Conservation (phyloP, 1,140 invertebrate species). For the Drosophila aff. region DNA sequence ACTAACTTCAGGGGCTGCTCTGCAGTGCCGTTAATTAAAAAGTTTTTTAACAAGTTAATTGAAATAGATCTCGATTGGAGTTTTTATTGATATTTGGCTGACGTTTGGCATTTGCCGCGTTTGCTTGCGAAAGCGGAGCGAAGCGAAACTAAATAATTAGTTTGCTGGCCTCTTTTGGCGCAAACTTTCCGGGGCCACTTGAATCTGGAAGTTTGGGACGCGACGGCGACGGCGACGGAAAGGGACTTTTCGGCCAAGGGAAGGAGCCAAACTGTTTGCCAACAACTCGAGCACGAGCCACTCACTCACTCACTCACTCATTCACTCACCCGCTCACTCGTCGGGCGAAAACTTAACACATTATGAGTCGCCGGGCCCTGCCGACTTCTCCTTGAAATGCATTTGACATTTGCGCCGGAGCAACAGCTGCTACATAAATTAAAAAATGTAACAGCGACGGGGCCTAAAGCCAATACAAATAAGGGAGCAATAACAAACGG, state of each 20-base stretch:
- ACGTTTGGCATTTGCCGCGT: conserved; percentile 54
- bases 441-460: conserved; percentile 42
- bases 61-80: conserved; percentile 83
- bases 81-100: conserved; percentile 82
- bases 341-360: conserved; percentile 77
- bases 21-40: conserved; percentile 81
- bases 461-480: conserved; percentile 42
- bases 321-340: conserved; percentile 34
- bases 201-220: conserved; percentile 68
- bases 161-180: conserved; percentile 79
- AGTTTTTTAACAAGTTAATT: conserved; percentile 83
- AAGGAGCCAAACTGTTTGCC: conserved; percentile 72
- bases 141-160: conserved; percentile 83
- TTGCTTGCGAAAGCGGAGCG: conserved; percentile 44
- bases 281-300: conserved; percentile 76
- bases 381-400: conserved; percentile 54
- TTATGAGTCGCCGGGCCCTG: conserved; percentile 63
- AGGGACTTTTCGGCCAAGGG: conserved; percentile 15
- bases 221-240: neutral
- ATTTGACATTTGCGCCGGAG: conserved; percentile 71
- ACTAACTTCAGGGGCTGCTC: conserved; percentile 33
- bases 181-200: conserved; percentile 75
- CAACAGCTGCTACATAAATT: conserved; percentile 76
- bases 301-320: conserved; percentile 57
- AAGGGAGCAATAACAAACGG: conserved; percentile 43